Conservation (phyloP, 1,140 invertebrate genomes). For the Pteromalus puparum region DNA sequence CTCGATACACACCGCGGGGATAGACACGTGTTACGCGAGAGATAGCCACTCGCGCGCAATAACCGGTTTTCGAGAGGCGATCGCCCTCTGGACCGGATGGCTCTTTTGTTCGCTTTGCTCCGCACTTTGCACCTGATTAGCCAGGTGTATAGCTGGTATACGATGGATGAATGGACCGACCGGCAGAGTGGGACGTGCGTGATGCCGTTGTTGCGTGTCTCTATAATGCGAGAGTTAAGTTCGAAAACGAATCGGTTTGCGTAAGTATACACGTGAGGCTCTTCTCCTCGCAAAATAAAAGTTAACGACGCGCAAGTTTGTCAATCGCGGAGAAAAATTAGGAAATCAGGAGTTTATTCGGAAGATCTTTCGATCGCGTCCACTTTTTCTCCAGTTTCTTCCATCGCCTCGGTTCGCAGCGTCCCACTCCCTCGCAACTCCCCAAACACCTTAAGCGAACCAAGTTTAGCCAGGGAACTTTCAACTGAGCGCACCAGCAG, state of each 20-base stretch:
- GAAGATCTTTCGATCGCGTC: too few species aligned
- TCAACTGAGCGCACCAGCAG: background rate
- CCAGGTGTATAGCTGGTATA: background rate
- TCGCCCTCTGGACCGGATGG: background rate
- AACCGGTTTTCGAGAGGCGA: constrained; percentile 28
- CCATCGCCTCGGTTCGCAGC: background rate
- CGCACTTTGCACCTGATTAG: constrained; percentile 48
- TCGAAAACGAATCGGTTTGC: too few species aligned
- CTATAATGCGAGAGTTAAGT: too few species aligned
- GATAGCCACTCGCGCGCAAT: background rate
- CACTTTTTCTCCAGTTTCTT: background rate
- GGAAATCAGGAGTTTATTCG: too few species aligned
- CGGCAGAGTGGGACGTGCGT: background rate
- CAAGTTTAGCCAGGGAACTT: constrained; percentile 21
- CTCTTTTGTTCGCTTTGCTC: constrained; percentile 11
- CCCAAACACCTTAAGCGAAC: background rate
- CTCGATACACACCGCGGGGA: background rate
- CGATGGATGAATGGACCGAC: background rate
- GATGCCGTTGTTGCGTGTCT: background rate
- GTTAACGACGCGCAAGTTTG: too few species aligned
- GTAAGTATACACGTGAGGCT: too few species aligned
- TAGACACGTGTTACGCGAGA: constrained; percentile 25
- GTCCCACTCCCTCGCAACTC: background rate
- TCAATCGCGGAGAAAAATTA: too few species aligned
- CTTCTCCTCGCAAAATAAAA: too few species aligned